Conservation (phyloP, 1,140 invertebrate genomes). For the Papilio helenus region DNA sequence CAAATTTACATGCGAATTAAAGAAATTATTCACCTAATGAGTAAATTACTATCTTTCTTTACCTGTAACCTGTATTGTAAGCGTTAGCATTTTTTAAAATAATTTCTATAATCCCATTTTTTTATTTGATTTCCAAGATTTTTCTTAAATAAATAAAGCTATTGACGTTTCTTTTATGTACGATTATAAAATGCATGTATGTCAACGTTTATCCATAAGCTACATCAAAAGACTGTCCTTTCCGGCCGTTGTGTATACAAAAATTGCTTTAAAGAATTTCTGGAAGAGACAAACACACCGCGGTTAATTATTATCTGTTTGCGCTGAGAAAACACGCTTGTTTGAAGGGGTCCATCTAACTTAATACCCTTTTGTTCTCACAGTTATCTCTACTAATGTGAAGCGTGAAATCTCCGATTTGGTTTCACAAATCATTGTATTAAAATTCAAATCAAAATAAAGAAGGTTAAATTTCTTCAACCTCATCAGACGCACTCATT, state of each 20-base stretch:
- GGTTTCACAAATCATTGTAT: neutral
- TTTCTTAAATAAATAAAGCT: neutral
- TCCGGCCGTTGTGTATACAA: conserved; percentile 44
- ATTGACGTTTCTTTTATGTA: neutral
- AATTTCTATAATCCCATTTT: neutral
- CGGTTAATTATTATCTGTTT: conserved; percentile 73
- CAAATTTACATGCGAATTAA: neutral
- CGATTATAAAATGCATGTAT: conserved; percentile 15
- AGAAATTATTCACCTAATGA: neutral
- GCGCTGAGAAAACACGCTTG: conserved; percentile 64
- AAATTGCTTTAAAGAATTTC: conserved; percentile 56
- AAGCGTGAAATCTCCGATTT: conserved; percentile 12
- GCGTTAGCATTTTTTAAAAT: neutral
- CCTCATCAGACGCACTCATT: neutral
- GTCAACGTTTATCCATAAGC: conserved; percentile 33
- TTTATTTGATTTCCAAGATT: neutral
- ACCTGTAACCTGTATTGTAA: neutral
- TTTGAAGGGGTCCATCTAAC: conserved; percentile 56
- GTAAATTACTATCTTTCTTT: neutral
- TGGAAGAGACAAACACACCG: conserved; percentile 70
- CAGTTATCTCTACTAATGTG: conserved; percentile 26
- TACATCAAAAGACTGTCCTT: conserved; percentile 50
- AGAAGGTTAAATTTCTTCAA: neutral
- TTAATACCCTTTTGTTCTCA: conserved; percentile 55
- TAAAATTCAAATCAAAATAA: neutral